Base-by-base conservation (phyloP, 2,888 invertebrate species). In the Autographa gamma region DNA sequence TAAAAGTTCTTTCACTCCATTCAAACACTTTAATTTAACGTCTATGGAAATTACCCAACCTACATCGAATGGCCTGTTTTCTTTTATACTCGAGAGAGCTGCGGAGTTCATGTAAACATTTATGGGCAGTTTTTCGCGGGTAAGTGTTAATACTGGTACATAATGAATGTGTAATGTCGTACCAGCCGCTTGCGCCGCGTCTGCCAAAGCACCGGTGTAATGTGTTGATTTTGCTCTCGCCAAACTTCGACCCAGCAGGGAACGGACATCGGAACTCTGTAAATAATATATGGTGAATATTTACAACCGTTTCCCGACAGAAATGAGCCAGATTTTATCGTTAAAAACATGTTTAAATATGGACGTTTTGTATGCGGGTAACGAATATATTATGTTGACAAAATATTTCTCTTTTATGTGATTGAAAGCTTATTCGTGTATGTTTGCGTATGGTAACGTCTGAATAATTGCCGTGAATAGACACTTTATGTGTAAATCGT, bases 171-270 rank as follows among this genome's bases (percentile, higher is more conserved):
- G 66, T 63, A 67, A 31, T 48, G 13, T 16, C 2, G 14, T 87
- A 95, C 95, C 94, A 13, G 94, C 89, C 34, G 97, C 96, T 70
- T 91, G 92, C 16, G 90, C 92, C 8, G 95, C 95, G 79, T 96
- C 96, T 59, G 88, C 92, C 69, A 96, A 87, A 59, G 96, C 96
- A 0, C 95, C 96, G 56, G 83, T 85, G 79, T 96, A 96, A 82
- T 96, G 90, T 56, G 96, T 96, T 18, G 96, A 93, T 87, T 96
- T 96, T 0, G 96, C 94, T 34, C 96, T 87, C 6, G 96, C 96
- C 79, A 93, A 88, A 76, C 96, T 96, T 60, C 96, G 91, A 0
- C 96, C 96, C 43, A 96, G 90, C 32, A 96, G 87, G 0, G 96
- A 95, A 64, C 93, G 91, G 18, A 96, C 94, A 81, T 96, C 96